Base-by-base conservation (phyloP, 1,140 invertebrate species). In the Arion vulgaris region DNA sequence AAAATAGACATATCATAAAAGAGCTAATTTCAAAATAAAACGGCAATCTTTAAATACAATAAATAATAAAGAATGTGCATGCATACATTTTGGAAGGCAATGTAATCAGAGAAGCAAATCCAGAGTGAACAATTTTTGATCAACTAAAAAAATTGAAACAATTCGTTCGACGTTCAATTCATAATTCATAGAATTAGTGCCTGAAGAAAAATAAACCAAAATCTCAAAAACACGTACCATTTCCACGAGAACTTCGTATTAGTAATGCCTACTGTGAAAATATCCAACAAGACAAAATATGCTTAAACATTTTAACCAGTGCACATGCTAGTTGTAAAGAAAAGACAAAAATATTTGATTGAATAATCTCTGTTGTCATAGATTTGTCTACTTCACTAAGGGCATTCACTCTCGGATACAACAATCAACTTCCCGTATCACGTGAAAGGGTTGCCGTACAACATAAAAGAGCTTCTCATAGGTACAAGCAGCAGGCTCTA, bases 391-490 rank as follows among this genome's bases (percentile, higher is more conserved):
- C n/a, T 62, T 15, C 7, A 15, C 53, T 9, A 79, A 39, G 77
- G 77, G 77, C 38, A 68, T n/a, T 79, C 57, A 79, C 53, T 79
- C 77, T 79, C 7, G 41, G 2, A 68, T 15, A n/a, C n/a, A 9
- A 26, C 38, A 53, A 9, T 74, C 38, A 19, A 57, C 57, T 79
- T 79, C 77, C 77, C 23, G 77, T 79, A 79, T 79, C 77, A 79
- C 77, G 77, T 79, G 77, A 79, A 79, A 26, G 32, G 77, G 1
- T 49, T n/a, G 32, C 74, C 26, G 51, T 11, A 77, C 26, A 77
- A 77, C 41, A 77, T 49, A 77, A 77, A 34, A 45, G 41, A 45
- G 41, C 41, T 5, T n/a, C n/a, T n/a, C n/a, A n/a, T n/a, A n/a
- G n/a, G n/a, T n/a, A n/a, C n/a, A n/a, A n/a, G n/a, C n/a, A n/a